Evolutionary conservation across 2,113 vertebrate genomes (phyloP).

Genomic region (Stegostoma tigrinum): DNA sequence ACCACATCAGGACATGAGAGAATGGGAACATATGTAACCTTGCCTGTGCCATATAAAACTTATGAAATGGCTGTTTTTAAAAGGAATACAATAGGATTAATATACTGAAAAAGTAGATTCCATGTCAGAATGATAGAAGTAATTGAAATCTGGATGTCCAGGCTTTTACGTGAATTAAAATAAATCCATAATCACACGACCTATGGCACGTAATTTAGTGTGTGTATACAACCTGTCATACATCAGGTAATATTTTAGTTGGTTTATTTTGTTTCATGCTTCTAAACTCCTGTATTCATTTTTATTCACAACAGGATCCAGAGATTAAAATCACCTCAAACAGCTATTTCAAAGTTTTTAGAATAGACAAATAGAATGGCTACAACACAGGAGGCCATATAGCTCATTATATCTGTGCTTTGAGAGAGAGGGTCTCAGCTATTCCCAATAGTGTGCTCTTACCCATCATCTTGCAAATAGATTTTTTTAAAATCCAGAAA

Average conservation of each 20-base stretch:
- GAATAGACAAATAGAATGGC: background rate
- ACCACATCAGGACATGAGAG: no score
- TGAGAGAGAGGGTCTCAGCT: background rate
- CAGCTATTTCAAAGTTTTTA: background rate
- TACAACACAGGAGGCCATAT: no score
- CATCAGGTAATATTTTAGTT: background rate
- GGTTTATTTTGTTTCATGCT: background rate
- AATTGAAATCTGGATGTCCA: background rate
- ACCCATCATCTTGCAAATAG: background rate
- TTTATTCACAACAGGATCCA: background rate
- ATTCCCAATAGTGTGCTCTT: background rate
- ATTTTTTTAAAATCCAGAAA: background rate
- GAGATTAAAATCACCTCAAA: background rate
- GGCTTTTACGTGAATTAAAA: background rate
- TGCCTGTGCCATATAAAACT: background rate
- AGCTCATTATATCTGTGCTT: background rate
- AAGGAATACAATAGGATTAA: background rate
- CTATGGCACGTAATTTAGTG: background rate
- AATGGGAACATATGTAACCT: background rate
- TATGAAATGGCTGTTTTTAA: background rate
- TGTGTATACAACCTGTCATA: background rate
- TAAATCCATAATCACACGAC: background rate
- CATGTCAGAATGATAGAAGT: background rate
- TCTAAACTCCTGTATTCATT: background rate
- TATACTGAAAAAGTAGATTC: background rate